phyloP scores from a whole-genome alignment of 2,888 invertebrate genomes.

The Caenorhabditis afra region DNA sequence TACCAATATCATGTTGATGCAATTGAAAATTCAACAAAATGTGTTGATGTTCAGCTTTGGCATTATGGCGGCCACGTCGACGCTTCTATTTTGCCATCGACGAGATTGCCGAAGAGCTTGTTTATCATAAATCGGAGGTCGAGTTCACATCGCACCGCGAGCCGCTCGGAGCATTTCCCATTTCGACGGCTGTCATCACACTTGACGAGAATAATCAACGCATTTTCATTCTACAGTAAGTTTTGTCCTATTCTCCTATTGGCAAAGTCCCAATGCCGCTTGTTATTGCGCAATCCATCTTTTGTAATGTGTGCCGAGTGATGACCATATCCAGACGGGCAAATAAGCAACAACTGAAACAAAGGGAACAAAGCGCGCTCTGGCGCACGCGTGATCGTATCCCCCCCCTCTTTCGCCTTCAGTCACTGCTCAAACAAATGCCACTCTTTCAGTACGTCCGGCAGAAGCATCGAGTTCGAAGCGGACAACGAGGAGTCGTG shows the following conservation, averaged over 20 bases:
- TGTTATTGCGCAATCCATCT: conserved; percentile 34
- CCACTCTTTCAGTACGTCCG: conserved; percentile 68
- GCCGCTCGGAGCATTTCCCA: conserved; percentile 64
- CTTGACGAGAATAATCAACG: conserved; percentile 68
- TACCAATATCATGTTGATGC: no score
- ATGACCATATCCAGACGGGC: conserved; percentile 10
- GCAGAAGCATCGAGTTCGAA: conserved; percentile 80
- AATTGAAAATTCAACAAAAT: conserved; percentile 16
- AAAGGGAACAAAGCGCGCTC: conserved; percentile 53
- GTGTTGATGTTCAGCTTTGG: conserved; percentile 66
- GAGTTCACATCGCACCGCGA: conserved; percentile 69
- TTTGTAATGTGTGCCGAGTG: conserved; percentile 1
- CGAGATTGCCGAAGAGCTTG: conserved; percentile 71
- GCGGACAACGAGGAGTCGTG: conserved; percentile 83
- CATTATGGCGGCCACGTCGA: conserved; percentile 69
- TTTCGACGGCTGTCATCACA: conserved; percentile 69
- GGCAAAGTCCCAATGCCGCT: background rate
- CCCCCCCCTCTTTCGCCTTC: background rate
- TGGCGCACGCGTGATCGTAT: conserved; percentile 20
- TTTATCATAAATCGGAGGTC: conserved; percentile 73
- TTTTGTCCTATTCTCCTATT: background rate
- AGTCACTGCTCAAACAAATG: conserved; percentile 40
- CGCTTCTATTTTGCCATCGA: conserved; percentile 76
- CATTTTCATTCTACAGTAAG: conserved; percentile 62
- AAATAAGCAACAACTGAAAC: conserved; percentile 46